Evolutionary conservation across 2,113 vertebrate genomes (phyloP), one percentile per base, ranked within the genome.

Genomic region (Merops nubicus): DNA sequence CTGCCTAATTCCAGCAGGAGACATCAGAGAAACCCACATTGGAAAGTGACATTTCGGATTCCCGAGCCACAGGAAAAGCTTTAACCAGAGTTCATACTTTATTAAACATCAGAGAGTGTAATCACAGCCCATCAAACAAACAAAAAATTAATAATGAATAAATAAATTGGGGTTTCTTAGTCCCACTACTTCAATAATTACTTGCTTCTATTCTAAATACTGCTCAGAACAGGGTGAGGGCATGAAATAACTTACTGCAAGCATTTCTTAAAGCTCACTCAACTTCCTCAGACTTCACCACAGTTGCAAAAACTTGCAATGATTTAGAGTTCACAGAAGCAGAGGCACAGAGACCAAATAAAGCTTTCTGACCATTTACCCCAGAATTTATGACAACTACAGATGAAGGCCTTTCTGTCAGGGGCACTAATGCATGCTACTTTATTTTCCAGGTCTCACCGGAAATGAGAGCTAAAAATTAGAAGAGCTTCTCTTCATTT

Each of bases 241-340:
- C 65, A 51, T 38, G 33, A 85, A 78, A 45, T 22, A 85, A 56
- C 36, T 57, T 78, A 20, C 6, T 34, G 42, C 38, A 63, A 63
- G 51, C 69, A 91, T 73, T 94, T 79, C 68, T 80, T 70, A 77
- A 69, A 74, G 59, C 43, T 96, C 72, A 80, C 56, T 85, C 64
- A 73, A 48, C 89, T 94, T 88, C 93, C 83, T 76, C 72, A 51
- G 65, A 87, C n/a, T 84, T 69, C 34, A 74, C 64, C 73, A 86
- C 40, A 89, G 47, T 69, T 88, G 75, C 12, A 72, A 88, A 85
- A 82, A 45, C 40, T 7, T 88, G 69, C 48, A 33, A 56, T 40
- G 51, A 79, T 72, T 75, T 56, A 38, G 63, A 62, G 45, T 59
- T 48, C 42, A 63, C 19, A 56, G 89, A 63, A 89, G 42, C 54